Evolutionary conservation across 2,797 vertebrate species (phyloP), one percentile per base, ranked within the genome.

Genomic region (Halcyon chelicuti): DNA sequence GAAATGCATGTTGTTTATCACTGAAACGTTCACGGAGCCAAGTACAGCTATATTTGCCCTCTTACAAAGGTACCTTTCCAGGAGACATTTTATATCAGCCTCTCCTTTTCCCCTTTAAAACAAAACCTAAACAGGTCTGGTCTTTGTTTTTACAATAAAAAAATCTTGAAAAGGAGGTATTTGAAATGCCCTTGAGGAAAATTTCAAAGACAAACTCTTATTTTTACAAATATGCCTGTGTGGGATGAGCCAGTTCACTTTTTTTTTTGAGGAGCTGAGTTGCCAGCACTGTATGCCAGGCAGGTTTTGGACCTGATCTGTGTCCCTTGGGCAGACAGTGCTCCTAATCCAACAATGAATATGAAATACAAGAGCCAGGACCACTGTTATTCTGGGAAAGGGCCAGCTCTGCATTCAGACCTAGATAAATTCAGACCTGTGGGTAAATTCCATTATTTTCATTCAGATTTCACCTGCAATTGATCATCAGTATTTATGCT

Each of bases 151-250:
- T 42, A 42, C 12, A 58, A n/a, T 1, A 51, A 76, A 77, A 76
- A 46, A 82, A 51, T 1, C 16, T 85, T 29, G 8, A 52, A 65
- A n/a, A 37, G 15, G 14, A 22, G 47, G 55, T 80, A 72, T 44
- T 86, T 89, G 14, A 91, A 92, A 93, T 46, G 25, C 9, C 39
- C 4, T 2, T 39, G 33, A 84, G 75, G 79, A 70, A 90, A 94
- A 75, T 66, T 13, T 86, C 54, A 47, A 78, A 85, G 7, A 79
- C 10, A 52, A 86, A 75, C 28, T 54, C 44, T 62, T 54, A 42
- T 72, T 77, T 82, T 72, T 74, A 54, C 15, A 79, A 63, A 81
- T 60, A 35, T 88, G 22, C 16, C 23, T 77, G 16, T n/a, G 23
- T 19, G 22, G 8, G 16, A 72, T 22, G 9, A 83, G 39, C 58